phyloP scores from a whole-genome alignment of 23 tunicate species.

The Aplidium turbinatum region DNA sequence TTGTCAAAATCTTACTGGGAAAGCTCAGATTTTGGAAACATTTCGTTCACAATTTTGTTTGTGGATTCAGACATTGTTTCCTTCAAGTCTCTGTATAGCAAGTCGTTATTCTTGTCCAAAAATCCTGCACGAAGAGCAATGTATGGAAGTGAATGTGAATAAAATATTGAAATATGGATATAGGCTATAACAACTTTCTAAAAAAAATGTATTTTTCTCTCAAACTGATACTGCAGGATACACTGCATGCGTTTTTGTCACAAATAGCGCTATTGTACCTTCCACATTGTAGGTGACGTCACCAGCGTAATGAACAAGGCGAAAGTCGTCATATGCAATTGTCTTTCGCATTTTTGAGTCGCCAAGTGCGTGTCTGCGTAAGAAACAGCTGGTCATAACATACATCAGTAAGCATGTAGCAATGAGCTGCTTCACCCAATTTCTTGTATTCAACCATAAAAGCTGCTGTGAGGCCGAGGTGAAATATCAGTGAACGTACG shows the following conservation, averaged over 20 bases:
- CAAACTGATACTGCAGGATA: background rate
- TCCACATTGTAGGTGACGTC: conserved; percentile 88
- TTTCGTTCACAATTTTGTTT: conserved; percentile 54
- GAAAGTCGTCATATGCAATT: conserved; percentile 85
- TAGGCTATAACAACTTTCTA: no score
- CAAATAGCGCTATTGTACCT: no score
- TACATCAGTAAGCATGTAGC: no score
- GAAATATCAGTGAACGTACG: conserved; percentile 37
- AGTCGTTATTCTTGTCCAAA: conserved; percentile 93
- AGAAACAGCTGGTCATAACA: background rate
- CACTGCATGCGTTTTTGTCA: background rate
- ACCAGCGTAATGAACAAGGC: conserved; percentile 86
- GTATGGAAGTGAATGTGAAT: no score
- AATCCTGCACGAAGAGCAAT: conserved; percentile 54
- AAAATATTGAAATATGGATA: no score
- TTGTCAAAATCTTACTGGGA: conserved; percentile 37
- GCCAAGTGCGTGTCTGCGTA: conserved; percentile 77
- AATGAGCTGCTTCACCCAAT: no score
- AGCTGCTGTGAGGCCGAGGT: background rate
- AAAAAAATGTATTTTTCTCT: no score
- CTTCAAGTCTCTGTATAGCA: conserved; percentile 86
- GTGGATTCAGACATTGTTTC: conserved; percentile 79
- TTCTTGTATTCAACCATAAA: background rate
- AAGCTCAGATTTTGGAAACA: conserved; percentile 71
- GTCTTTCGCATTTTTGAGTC: conserved; percentile 83